Evolutionary conservation across 2,888 invertebrate genomes (phyloP), one percentile per base, ranked within the genome.

Genomic region (Celastrina argiolus): DNA sequence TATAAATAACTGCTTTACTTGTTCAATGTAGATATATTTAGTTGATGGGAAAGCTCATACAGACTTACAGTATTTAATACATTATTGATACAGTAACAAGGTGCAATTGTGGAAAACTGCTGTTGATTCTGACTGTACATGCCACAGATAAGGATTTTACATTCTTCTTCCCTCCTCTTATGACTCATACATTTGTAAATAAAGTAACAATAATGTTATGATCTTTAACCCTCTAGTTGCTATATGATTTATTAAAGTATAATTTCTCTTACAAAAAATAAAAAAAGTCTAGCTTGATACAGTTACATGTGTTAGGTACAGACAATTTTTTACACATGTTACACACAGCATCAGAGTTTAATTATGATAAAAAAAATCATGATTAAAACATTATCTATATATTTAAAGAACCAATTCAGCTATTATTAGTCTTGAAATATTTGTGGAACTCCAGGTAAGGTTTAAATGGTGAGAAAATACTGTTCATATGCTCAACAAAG

Each of bases 131-230:
- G 36, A 36, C 2, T 36, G 36, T 1, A 36, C 7, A 36, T 12
- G 10, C 22, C 22, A 51, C 12, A 22, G 22, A 51, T 51, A 51
- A 51, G 22, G 22, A 51, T 51, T 22, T 51, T 12, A 51, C 51
- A 12, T 51, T 22, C 51, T 45, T 51, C 51, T 56, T 56, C 28
- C 56, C 56, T 56, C n/a, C 28, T 31, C 56, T 12, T 51, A 58
- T 58, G 58, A 58, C 58, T 58, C 58, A 58, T 58, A 2, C 58
- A 58, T 31, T 16, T 58, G 31, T 51, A 51, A 51, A 51, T 51
- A 51, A 22, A 51, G 22, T 10, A 18, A 22, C 22, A 51, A 22
- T 51, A 22, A 51, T 26, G 22, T 51, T n/a, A 41, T 41, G 51
- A 51, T 51, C 51, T 51, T 22, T 51, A 22, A 51, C 22, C 12